Conservation (phyloP, 2,113 vertebrate genomes). For the Mastomys coucha region DNA sequence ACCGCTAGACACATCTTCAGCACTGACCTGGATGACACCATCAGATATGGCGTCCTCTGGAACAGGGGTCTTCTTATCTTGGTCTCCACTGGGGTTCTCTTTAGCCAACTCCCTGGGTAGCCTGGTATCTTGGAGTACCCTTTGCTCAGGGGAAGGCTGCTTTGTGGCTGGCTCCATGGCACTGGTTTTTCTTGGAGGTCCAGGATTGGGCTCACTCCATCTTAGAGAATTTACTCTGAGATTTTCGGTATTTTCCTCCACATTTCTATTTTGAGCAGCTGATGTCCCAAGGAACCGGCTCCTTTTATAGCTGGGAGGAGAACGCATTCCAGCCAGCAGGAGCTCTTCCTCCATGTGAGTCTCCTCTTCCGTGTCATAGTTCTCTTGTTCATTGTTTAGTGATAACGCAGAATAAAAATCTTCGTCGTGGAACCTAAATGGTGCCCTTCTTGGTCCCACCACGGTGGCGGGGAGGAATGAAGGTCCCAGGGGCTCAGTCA, state of each 20-base stretch:
- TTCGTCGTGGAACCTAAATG: slow-evolving; percentile 61
- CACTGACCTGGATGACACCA: not conserved
- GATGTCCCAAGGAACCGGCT: slow-evolving; percentile 17
- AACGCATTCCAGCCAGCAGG: slow-evolving; percentile 2
- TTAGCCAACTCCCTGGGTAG: not conserved
- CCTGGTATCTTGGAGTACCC: not conserved
- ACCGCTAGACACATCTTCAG: not conserved
- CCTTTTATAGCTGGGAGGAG: slow-evolving; percentile 49
- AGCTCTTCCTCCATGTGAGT: slow-evolving; percentile 51
- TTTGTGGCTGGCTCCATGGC: not conserved
- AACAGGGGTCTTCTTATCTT: not conserved
- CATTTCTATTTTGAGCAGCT: slow-evolving; percentile 28
- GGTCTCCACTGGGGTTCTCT: not conserved
- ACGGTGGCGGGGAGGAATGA: not conserved
- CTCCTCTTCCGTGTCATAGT: slow-evolving; percentile 14
- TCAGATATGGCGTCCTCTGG: not conserved
- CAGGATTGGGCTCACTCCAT: not conserved
- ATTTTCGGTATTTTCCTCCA: slow-evolving; percentile 40
- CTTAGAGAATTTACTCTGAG: not conserved
- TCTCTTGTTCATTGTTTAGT: slow-evolving; percentile 2
- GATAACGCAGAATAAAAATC: slow-evolving; percentile 68
- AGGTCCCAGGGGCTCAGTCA: not conserved
- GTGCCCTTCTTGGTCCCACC: not conserved
- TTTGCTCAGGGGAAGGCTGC: not conserved
- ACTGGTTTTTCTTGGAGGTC: slow-evolving; percentile 10